phyloP scores from a whole-genome alignment of 2,797 vertebrate species.

The Pelobates cultripes region DNA sequence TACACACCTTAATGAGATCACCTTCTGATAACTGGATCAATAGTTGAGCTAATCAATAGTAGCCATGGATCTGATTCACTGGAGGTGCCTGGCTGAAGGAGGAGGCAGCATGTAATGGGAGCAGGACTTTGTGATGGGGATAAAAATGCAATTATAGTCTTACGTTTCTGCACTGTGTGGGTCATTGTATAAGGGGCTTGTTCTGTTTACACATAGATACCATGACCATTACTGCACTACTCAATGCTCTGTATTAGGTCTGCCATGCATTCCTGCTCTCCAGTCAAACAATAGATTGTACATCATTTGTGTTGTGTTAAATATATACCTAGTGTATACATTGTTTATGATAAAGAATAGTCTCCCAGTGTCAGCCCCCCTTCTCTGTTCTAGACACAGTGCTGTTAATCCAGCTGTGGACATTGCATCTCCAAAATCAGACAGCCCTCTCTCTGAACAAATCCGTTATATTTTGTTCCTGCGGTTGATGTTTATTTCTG shows the following conservation, averaged over 20 bases:
- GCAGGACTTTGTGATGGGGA: constrained; percentile 7
- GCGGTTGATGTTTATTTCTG: no score
- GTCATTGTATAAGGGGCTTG: background rate
- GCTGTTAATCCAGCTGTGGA: no score
- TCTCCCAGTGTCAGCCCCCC: no score
- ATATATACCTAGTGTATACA: no score
- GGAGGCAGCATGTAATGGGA: background rate
- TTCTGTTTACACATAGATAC: constrained; percentile 12
- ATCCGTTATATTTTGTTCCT: no score
- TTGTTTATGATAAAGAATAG: no score
- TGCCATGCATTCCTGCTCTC: background rate
- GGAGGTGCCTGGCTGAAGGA: background rate
- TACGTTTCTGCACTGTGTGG: constrained; percentile 7
- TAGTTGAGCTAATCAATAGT: background rate
- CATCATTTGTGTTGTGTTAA: background rate
- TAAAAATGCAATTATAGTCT: constrained; percentile 1
- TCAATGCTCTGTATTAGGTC: background rate
- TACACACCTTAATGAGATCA: background rate
- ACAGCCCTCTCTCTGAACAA: no score
- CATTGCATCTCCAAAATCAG: no score
- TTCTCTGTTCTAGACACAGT: no score
- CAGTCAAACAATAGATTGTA: background rate
- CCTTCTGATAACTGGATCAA: constrained; percentile 19
- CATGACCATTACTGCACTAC: background rate
- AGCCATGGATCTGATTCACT: background rate